Evolutionary conservation across 2,797 vertebrate genomes (phyloP), one percentile per base, ranked within the genome.

Genomic region (Cyprinodon diabolis): DNA sequence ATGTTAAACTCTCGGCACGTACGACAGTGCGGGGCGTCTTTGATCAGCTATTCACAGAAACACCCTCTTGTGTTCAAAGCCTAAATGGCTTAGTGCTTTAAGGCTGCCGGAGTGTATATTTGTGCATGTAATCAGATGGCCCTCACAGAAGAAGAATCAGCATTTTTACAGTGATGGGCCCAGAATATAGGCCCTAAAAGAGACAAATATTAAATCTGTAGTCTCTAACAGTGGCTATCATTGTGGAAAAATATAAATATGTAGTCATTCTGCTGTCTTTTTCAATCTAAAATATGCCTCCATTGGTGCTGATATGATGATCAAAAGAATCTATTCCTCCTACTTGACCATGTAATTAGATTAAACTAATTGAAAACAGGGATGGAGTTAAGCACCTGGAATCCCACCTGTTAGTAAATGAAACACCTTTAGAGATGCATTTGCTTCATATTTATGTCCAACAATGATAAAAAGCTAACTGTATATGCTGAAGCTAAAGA

Each of bases 51-150:
- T 91, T 92, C 90, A 93, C 89, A 91, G 89, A 91, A 91, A 92
- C 89, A 91, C 89, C 92, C 90, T 91, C 91, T 88, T 86, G 89
- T 88, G 91, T 93, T 93, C 91, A 92, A 90, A 91, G 91, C 82
- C 83, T 81, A 76, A 89, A 89, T 78, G 85, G 95, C 95, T 96
- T 95, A 95, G 94, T 95, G 90, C 68, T 87, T 96, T 95, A 94
- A 93, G 94, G 94, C 95, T 77, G 95, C 93, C 95, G 93, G 95
- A 95, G 93, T 90, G 94, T 83, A 90, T 67, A 21, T 57, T 78
- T 70, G 71, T 68, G 63, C 12, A 9, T 69, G 70, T 88, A 69
- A 68, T 80, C 52, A 74, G 66, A 86, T 84, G 76, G 87, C 82
- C 79, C 72, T 77, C 55, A 43, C 57, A 81, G 55, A 81, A 60